phyloP scores from a whole-genome alignment of 2,888 invertebrate genomes.

The Endotricha flammealis region DNA sequence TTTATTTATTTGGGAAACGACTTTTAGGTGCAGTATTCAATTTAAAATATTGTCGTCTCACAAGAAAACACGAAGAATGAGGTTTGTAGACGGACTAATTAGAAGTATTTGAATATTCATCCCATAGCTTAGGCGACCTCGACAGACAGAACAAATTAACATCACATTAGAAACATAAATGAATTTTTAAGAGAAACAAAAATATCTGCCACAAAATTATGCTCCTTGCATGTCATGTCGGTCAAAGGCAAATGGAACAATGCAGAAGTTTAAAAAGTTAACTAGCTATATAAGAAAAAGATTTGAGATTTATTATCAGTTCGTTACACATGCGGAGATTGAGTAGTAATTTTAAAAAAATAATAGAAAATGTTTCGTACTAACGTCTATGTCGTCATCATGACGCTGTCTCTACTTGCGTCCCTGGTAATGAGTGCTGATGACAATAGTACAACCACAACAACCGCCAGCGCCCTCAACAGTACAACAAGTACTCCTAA shows the following conservation, averaged over 20 bases:
- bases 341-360: slow-evolving; percentile 10
- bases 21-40: no score
- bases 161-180: slow-evolving; percentile 25
- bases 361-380: slow-evolving; percentile 21
- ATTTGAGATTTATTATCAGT: background rate
- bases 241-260: slow-evolving; percentile 12
- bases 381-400: slow-evolving; percentile 2
- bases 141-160: slow-evolving; percentile 18
- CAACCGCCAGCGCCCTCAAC: slow-evolving; percentile 3
- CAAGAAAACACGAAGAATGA: no score
- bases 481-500: no score
- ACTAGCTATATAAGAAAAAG: slow-evolving; percentile 14
- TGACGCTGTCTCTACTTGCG: slow-evolving; percentile 18
- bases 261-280: slow-evolving; percentile 15
- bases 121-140: slow-evolving; percentile 9
- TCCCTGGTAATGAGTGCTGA: slow-evolving; percentile 22
- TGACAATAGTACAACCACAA: slow-evolving; percentile 22
- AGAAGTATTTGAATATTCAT: slow-evolving; percentile 19
- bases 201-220: slow-evolving; percentile 14
- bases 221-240: slow-evolving; percentile 10
- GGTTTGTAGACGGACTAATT: no score
- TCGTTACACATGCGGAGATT: slow-evolving; percentile 11
- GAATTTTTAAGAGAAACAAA: no score
- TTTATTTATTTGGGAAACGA: no score
- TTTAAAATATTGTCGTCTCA: no score